Base-by-base conservation (phyloP, 2,888 invertebrate genomes). In the Rugalucina vietnamica region DNA sequence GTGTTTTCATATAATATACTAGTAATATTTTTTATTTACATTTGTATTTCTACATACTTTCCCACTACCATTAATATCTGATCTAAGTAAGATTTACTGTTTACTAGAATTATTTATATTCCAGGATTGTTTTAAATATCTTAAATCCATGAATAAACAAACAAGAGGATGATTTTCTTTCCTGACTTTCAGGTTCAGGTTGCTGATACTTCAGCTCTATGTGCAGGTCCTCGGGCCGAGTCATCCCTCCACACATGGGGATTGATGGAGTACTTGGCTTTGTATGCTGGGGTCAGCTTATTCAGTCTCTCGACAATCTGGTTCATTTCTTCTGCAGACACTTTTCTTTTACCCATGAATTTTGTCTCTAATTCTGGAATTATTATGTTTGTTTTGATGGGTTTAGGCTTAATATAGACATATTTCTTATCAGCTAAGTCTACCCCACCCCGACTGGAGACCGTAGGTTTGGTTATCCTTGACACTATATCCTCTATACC, bases 171-270 rank as follows among this genome's bases (percentile, higher is more conserved):
- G n/a, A n/a, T n/a, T n/a, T n/a, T n/a, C n/a, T n/a, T n/a, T n/a
- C n/a, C n/a, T n/a, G n/a, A n/a, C n/a, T n/a, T n/a, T n/a, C n/a
- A n/a, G n/a, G n/a, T n/a, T n/a, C n/a, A n/a, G n/a, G n/a, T 49
- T 36, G 75, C 79, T 21, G 76, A 76, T 21, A 74, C 60, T 27
- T 80, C 78, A 0, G 86, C 79, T 54, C 85, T 49, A 84, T 89
- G 89, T 12, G 90, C 90, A 10, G 90, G 90, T n/a, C 90, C 90
- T 43, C 84, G 57, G 21, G 84, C 83, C 0, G 90, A 83, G 8
- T 85, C 84, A 65, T 93, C 93, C 34, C 86, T 82, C 92, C 92
- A 93, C 0, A 92, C 92, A 85, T 93, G 91, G 0, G 88, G 90
- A 79, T 90, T 91, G 0, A 85, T 76, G 5, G 91, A 88, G 81